phyloP scores from a whole-genome alignment of 2,888 invertebrate genomes.

The Sminthurinus aureus region DNA sequence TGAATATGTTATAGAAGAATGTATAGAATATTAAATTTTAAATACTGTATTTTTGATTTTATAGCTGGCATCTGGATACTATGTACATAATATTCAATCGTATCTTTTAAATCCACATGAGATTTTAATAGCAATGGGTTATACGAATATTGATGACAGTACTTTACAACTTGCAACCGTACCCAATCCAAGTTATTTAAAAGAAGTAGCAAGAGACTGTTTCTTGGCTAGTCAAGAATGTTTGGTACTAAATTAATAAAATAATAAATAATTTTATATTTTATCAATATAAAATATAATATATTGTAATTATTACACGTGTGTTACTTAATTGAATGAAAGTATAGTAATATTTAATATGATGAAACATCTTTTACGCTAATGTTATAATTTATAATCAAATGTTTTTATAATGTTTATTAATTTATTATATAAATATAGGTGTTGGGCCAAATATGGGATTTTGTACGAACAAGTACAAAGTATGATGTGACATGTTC shows the following conservation, averaged over 20 bases:
- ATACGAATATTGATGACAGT: constrained; percentile 66
- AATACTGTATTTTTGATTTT: constrained; percentile 49
- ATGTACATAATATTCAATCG: constrained; percentile 84
- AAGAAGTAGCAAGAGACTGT: constrained; percentile 81
- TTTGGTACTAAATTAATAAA: constrained; percentile 68
- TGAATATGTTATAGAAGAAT: not conserved
- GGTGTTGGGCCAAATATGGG: constrained; percentile 81
- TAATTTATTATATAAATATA: constrained; percentile 60
- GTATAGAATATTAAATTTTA: too few relatives aligned
- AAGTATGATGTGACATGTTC: constrained; percentile 69
- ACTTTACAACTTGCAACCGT: constrained; percentile 46
- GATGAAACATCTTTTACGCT: too few relatives aligned
- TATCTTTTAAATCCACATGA: constrained; percentile 80
- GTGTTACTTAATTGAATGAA: too few relatives aligned
- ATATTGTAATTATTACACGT: constrained; percentile 5
- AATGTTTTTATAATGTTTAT: too few relatives aligned
- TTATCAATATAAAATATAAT: too few relatives aligned
- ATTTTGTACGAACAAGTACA: constrained; percentile 69
- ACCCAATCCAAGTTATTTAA: constrained; percentile 74
- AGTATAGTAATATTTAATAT: too few relatives aligned
- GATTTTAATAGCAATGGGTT: constrained; percentile 84
- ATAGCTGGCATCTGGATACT: constrained; percentile 86
- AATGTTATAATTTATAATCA: too few relatives aligned
- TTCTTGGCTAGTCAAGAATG: constrained; percentile 88
- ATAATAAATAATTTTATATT: not conserved